Conservation (phyloP, 1,140 invertebrate species). For the Tetramorium parvispinum region DNA sequence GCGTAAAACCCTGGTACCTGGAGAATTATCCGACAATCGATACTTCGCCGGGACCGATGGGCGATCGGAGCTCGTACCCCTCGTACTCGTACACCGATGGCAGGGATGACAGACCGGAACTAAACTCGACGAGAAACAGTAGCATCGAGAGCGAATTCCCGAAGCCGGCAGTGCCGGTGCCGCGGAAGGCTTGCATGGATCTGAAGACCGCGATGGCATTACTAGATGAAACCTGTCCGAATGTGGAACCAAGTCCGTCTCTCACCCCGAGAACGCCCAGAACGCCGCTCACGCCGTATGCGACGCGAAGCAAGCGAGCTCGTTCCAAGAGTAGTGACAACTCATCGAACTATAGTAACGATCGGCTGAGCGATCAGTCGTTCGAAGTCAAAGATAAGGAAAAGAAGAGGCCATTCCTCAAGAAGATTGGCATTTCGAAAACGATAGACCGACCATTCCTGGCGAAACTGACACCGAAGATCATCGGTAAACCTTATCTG, state of each 20-base stretch:
- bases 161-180: conserved; percentile 22
- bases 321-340: conserved; percentile 84
- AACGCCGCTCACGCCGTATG: conserved; percentile 80
- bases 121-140: conserved; percentile 79
- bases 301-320: conserved; percentile 77
- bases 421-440: conserved; percentile 83
- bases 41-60: conserved; percentile 56
- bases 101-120: conserved; percentile 66
- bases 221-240: conserved; percentile 84
- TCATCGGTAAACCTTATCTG: conserved; percentile 83
- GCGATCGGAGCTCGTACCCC: conserved; percentile 80
- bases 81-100: conserved; percentile 68
- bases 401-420: conserved; percentile 81
- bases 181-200: conserved; percentile 83
- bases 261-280: conserved; percentile 81
- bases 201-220: conserved; percentile 82
- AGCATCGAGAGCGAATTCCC: conserved; percentile 79
- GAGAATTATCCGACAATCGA: conserved; percentile 70
- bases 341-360: conserved; percentile 83
- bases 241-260: conserved; percentile 80
- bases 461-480: conserved; percentile 78
- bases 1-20: conserved; percentile 79
- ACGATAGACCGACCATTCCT: conserved; percentile 83
- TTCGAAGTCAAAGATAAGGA: conserved; percentile 77
- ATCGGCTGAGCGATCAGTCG: conserved; percentile 79